phyloP scores from a whole-genome alignment of 2,113 vertebrate genomes.

The Lanius collurio region DNA sequence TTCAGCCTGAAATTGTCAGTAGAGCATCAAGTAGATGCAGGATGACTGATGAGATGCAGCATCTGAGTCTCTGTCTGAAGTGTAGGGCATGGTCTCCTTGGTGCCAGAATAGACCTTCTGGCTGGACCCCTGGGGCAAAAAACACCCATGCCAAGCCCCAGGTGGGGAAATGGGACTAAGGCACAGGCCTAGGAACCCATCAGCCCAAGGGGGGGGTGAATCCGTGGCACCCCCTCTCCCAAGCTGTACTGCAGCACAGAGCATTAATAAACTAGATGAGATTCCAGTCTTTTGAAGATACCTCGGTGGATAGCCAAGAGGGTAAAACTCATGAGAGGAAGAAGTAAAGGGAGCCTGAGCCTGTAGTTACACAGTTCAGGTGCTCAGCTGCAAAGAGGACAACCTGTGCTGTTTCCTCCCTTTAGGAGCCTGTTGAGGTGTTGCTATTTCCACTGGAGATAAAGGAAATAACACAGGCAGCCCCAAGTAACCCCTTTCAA shows the following conservation, averaged over 20 bases:
- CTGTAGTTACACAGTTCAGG: background rate
- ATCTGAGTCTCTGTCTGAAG: background rate
- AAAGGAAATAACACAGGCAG: background rate
- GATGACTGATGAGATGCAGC: background rate
- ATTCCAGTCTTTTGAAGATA: background rate
- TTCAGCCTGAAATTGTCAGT: background rate
- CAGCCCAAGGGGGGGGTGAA: fast-evolving
- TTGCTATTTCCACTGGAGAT: background rate
- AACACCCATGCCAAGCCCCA: background rate
- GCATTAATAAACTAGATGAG: background rate
- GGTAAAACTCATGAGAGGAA: background rate
- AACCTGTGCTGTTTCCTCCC: background rate
- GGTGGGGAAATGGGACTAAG: background rate
- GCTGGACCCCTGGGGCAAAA: background rate
- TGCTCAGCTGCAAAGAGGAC: background rate
- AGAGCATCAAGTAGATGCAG: background rate
- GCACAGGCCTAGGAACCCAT: fast-evolving
- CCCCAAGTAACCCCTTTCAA: background rate
- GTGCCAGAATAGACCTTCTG: background rate
- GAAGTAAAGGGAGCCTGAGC: background rate
- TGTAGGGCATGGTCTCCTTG: background rate
- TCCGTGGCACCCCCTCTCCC: background rate
- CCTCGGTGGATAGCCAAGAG: background rate
- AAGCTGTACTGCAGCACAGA: background rate
- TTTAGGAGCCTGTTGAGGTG: background rate